These are phyloP conservation scores for Erpetoichthys calabaricus DNA, from an alignment of 2,797 vertebrate genomes.

Conservation along the genomic window DNA sequence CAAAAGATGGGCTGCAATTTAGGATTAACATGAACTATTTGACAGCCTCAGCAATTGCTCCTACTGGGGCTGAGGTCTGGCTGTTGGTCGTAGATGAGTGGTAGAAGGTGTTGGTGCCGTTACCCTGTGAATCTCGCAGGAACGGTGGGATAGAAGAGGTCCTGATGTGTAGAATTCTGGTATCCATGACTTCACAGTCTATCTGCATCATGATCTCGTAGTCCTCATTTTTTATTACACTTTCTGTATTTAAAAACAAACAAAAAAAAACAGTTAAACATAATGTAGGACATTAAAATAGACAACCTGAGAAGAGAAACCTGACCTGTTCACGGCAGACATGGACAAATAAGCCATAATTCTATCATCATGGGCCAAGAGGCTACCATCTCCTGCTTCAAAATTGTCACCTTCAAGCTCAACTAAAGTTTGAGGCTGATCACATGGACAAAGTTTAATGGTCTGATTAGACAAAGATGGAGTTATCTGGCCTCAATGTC, in stretches of 20 bases:
- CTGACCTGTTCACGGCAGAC: no score
- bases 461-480: no score
- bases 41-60: conserved; percentile 49
- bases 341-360: no score
- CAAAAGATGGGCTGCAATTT: no score
- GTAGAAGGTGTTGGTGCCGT: conserved; percentile 61
- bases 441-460: no score
- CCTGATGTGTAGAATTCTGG: conserved; percentile 84
- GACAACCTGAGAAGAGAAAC: no score
- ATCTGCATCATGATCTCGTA: conserved; percentile 98
- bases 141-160: conserved; percentile 74
- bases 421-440: no score
- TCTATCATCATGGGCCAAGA: no score
- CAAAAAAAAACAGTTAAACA: not conserved
- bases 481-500: no score
- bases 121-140: conserved; percentile 58
- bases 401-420: no score
- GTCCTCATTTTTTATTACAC: conserved; percentile 75
- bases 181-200: conserved; percentile 90
- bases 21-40: not conserved
- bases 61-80: conserved; percentile 36
- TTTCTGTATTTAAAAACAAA: conserved; percentile 51
- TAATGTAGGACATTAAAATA: not conserved
- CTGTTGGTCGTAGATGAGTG: conserved; percentile 39
- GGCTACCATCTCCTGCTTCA: no score